These are phyloP conservation scores for Liasis olivaceus DNA, from an alignment of 2,797 vertebrate genomes.

Conservation along the genomic window DNA sequence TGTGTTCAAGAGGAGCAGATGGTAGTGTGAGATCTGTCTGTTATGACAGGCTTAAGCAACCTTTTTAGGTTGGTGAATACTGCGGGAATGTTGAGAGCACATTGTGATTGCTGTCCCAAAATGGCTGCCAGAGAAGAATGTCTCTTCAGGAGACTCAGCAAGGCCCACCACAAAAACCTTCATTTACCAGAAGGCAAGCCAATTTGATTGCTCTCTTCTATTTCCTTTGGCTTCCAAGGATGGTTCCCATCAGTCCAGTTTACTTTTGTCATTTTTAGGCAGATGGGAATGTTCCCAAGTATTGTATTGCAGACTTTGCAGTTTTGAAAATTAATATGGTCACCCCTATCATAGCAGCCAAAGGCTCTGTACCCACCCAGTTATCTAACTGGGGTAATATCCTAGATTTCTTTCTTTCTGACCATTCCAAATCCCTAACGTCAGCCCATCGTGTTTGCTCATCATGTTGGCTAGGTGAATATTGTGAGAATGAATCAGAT, in stretches of 20 bases:
- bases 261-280: not conserved
- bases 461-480: not conserved
- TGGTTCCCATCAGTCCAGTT: not conserved
- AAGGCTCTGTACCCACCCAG: not conserved
- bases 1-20: constrained; percentile 16
- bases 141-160: not conserved
- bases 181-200: not conserved
- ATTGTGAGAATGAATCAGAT: not conserved
- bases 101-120: not conserved
- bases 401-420: not conserved
- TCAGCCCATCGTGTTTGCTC: not conserved
- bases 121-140: not conserved
- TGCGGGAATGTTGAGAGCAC: not conserved
- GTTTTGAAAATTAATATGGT: not conserved
- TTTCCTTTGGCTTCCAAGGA: not conserved
- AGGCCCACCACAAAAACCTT: not conserved
- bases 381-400: not conserved
- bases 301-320: not conserved
- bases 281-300: not conserved
- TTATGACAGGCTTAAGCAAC: not conserved
- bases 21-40: not conserved
- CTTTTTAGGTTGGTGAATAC: not conserved
- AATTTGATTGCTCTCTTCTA: not conserved
- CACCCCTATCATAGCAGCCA: not conserved
- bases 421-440: not conserved